Evolutionary conservation across 2,888 invertebrate species (phyloP), one percentile per base, ranked within the genome.

Genomic region (Tolmerus cingulatus): DNA sequence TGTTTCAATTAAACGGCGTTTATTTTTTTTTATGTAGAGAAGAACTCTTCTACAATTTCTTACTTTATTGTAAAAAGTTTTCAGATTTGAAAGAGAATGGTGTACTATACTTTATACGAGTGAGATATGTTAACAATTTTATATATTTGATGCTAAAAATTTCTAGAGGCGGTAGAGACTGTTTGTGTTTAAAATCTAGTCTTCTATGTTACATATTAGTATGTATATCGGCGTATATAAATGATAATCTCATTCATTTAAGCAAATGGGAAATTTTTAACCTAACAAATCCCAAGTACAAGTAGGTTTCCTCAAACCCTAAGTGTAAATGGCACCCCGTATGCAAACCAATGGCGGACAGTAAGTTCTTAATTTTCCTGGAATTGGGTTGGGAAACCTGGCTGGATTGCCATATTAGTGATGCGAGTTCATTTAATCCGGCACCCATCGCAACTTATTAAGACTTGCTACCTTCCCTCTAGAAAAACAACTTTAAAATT

Each of bases 401-500:
- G 12, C 23, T 12, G 19, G 9, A 66, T 66, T 66, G n/a, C 51
- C n/a, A n/a, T 51, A 16, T 51, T 51, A 51, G 51, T 51, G 51
- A 51, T 51, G 66, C 4, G 23, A 23, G 66, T 66, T 66, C 66
- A 66, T 66, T 23, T 66, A 66, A 66, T 66, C 66, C 27, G 66
- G 27, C 66, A 66, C 66, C 66, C 23, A 66, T 66, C 66, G 23
- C 66, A 66, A 66, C 66, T 66, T 66, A 66, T 66, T 66, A 23
- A 66, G 66, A 19, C 66, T 66, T 66, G 19, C 66, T 23, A 66
- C 66, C 66, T 66, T 66, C 66, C 12, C 12, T 66, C 12, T 12
- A 66, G 66, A 66, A 51, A 79, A 79, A 79, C 79, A 46, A 79
- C 55, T 79, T 79, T 23, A 27, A 51, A 79, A 46, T 79, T 79